Percentiles rank a stretch among this genome's conserved stretches.
These are phyloP conservation scores for Globodera ellingtonae DNA, from an alignment of 1,140 invertebrate species.

Conservation along the genomic window DNA sequence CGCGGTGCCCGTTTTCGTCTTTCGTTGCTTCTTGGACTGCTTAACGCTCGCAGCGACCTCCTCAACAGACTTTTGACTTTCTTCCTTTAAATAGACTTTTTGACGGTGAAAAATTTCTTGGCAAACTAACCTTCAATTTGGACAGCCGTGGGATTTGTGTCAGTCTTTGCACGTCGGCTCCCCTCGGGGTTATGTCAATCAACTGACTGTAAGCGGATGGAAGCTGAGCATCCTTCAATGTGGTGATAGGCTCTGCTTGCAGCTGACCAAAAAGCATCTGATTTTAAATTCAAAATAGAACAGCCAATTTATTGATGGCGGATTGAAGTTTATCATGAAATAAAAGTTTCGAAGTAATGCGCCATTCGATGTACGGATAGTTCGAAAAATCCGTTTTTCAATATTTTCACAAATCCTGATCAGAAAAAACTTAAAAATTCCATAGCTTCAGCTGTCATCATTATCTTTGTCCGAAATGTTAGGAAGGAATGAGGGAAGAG, in stretches of 20 bases:
- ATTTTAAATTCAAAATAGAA: background rate
- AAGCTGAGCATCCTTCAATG: conserved; percentile 21
- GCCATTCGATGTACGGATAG: no score
- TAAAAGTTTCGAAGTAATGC: no score
- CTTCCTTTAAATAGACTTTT: conserved; percentile 1
- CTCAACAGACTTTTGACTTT: background rate
- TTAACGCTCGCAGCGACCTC: background rate
- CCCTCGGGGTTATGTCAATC: conserved; percentile 34
- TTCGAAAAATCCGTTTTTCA: no score
- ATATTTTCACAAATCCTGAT: no score
- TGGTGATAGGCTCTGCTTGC: conserved; percentile 37
- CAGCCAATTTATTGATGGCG: no score
- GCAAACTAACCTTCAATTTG: conserved; percentile 31
- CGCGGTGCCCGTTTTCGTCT: conserved; percentile 8
- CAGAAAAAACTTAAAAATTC: no score
- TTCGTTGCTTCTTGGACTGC: conserved; percentile 11
- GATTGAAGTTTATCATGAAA: no score
- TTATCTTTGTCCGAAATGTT: no score
- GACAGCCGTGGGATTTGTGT: conserved; percentile 42
- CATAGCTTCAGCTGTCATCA: no score
- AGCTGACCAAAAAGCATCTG: conserved; percentile 44
- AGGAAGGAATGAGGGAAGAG: no score
- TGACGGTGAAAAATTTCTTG: background rate
- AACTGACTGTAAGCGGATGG: conserved; percentile 29
- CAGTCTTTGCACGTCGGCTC: conserved; percentile 32